phyloP scores from a whole-genome alignment of 2,888 invertebrate species.

The Lordiphosa fenestrarum region DNA sequence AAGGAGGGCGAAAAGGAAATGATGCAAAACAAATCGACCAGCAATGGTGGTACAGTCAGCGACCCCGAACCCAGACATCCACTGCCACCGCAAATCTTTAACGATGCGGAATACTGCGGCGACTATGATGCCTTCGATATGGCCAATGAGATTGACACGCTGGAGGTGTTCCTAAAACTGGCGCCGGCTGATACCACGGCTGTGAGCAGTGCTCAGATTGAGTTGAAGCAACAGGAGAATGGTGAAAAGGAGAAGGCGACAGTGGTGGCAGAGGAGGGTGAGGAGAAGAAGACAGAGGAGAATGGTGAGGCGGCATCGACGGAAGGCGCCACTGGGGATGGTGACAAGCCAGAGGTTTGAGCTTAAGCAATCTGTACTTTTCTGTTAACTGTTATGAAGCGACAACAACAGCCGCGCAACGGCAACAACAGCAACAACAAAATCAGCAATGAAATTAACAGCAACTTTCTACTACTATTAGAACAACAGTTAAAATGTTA shows the following conservation, averaged over 20 bases:
- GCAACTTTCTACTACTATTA: constrained; percentile 32
- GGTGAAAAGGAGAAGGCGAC: constrained; percentile 65
- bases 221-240: constrained; percentile 77
- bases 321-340: constrained; percentile 37
- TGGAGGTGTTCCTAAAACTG: constrained; percentile 92
- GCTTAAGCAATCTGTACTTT: constrained; percentile 58
- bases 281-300: constrained; percentile 30
- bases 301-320: constrained; percentile 39
- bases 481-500: constrained; percentile 34
- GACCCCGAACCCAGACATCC: constrained; percentile 89
- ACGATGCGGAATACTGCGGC: constrained; percentile 92
- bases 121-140: constrained; percentile 96
- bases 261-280: constrained; percentile 30
- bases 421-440: constrained; percentile 31
- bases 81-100: constrained; percentile 96
- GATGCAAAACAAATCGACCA: constrained; percentile 93
- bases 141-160: constrained; percentile 93
- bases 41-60: constrained; percentile 87
- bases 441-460: constrained; percentile 49
- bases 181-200: constrained; percentile 82
- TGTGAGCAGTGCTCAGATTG: constrained; percentile 81
- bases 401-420: constrained; percentile 41
- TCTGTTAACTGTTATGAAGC: constrained; percentile 65
- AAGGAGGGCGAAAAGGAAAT: constrained; percentile 93
- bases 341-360: constrained; percentile 63